phyloP scores from a whole-genome alignment of 2,797 vertebrate species.

The Rachycentron canadum region DNA sequence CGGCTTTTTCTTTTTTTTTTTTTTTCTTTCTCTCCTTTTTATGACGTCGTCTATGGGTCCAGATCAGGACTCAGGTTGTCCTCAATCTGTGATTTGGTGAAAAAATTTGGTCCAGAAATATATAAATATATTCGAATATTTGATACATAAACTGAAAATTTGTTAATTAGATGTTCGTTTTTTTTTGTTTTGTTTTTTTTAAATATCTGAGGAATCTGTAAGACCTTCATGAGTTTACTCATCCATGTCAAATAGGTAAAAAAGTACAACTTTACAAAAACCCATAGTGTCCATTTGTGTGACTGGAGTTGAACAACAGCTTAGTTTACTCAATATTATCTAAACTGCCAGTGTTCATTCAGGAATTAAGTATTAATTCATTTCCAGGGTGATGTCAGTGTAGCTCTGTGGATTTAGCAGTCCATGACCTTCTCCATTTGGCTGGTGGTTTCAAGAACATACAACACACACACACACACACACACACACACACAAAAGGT shows the following conservation, averaged over 20 bases:
- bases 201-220: background rate
- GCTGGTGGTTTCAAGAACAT: conserved; percentile 11
- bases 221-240: background rate
- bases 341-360: background rate
- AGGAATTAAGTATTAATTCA: background rate
- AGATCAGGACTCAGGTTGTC: no score
- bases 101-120: no score
- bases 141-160: no score
- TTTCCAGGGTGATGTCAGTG: conserved; percentile 21
- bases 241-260: background rate
- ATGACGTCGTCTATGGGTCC: no score
- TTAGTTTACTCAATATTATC: background rate
- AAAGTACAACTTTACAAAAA: background rate
- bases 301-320: background rate
- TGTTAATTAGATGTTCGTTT: no score
- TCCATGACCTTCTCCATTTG: conserved; percentile 51
- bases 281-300: background rate
- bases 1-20: no score
- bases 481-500: conserved; percentile 45
- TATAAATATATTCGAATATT: no score
- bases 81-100: no score
- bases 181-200: background rate
- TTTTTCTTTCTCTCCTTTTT: no score
- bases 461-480: conserved; percentile 7
- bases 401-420: conserved; percentile 15